phyloP scores from a whole-genome alignment of 2,888 invertebrate genomes.

The Cantharis nigra region DNA sequence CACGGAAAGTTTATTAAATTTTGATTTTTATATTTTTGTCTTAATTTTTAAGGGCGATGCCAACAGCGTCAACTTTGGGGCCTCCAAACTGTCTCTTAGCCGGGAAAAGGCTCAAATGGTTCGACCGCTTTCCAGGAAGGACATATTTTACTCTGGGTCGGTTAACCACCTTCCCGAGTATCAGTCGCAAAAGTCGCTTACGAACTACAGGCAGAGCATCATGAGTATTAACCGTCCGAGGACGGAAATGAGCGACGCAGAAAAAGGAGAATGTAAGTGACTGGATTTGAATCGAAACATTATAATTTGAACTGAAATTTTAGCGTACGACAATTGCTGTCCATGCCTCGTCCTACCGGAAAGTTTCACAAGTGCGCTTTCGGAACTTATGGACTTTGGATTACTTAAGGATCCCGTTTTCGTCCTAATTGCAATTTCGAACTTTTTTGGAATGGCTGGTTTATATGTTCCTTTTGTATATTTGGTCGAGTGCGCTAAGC shows the following conservation, averaged over 20 bases:
- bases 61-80: slow-evolving; percentile 71
- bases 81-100: slow-evolving; percentile 66
- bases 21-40: not conserved
- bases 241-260: slow-evolving; percentile 66
- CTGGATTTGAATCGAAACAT: not conserved
- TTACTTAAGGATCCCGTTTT: slow-evolving; percentile 88
- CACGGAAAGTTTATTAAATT: not conserved
- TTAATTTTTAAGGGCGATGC: slow-evolving; percentile 53
- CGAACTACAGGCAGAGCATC: slow-evolving; percentile 89
- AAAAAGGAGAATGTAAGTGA: slow-evolving; percentile 70
- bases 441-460: slow-evolving; percentile 96
- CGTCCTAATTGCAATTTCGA: slow-evolving; percentile 89
- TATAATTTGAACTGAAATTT: not conserved
- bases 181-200: slow-evolving; percentile 88
- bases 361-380: slow-evolving; percentile 80
- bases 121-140: slow-evolving; percentile 90
- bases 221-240: slow-evolving; percentile 79
- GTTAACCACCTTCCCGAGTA: slow-evolving; percentile 92
- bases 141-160: slow-evolving; percentile 97
- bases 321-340: slow-evolving; percentile 72
- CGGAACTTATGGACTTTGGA: slow-evolving; percentile 90
- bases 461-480: slow-evolving; percentile 97
- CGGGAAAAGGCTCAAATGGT: slow-evolving; percentile 71
- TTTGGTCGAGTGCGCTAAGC: slow-evolving; percentile 79
- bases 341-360: slow-evolving; percentile 79